A percentile compares a stretch with the other conserved stretches of the same genome.
phyloP scores from a whole-genome alignment of 2,888 invertebrate species.

The Anthophora plumipes region DNA sequence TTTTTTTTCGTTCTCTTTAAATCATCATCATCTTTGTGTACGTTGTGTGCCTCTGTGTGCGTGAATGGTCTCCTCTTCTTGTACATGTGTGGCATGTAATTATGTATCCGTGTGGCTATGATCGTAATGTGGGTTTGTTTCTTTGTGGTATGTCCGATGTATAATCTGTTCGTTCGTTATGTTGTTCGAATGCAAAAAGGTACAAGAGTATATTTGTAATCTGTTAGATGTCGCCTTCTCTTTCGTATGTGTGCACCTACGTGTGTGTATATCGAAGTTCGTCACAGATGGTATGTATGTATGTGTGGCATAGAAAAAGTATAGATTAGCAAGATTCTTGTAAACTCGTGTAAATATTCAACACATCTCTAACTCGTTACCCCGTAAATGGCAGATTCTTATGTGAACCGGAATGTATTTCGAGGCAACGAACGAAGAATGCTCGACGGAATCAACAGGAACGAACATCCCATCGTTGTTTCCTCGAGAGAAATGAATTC shows the following conservation, averaged over 20 bases:
- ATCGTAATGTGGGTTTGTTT: neutral
- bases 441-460: constrained; percentile 19
- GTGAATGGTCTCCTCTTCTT: constrained; percentile 21
- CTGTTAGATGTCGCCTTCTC: neutral
- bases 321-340: constrained; percentile 29
- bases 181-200: neutral
- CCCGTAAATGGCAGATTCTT: neutral
- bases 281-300: neutral
- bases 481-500: constrained; percentile 31
- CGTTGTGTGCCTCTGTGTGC: constrained; percentile 32
- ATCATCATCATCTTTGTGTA: constrained; percentile 11
- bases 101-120: constrained; percentile 11
- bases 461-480: constrained; percentile 22
- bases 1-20: constrained; percentile 21
- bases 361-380: constrained; percentile 33
- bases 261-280: neutral
- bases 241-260: constrained; percentile 18
- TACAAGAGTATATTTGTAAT: neutral
- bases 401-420: neutral
- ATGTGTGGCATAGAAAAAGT: constrained; percentile 30
- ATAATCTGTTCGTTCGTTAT: constrained; percentile 9
- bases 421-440: constrained; percentile 21
- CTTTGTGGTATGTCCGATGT: constrained; percentile 10
- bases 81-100: constrained; percentile 21
- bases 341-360: constrained; percentile 41